These are phyloP conservation scores for Pogonomyrmex barbatus DNA, from an alignment of 1,140 invertebrate species.

Conservation along the genomic window DNA sequence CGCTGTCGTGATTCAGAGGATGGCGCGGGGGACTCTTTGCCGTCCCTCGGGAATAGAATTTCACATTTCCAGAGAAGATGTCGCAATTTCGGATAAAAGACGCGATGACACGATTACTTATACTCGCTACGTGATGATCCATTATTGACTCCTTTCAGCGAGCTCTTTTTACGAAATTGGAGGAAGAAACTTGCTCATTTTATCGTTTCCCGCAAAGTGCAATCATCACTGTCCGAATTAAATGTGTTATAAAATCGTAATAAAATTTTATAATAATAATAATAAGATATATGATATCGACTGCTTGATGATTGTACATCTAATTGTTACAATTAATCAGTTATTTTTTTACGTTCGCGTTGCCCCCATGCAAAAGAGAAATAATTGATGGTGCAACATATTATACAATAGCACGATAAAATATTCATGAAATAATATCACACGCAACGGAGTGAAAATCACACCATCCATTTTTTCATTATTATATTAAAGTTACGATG, in stretches of 20 bases:
- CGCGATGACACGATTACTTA: slow-evolving; percentile 37
- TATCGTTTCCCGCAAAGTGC: not conserved
- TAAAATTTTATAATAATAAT: slow-evolving; percentile 4
- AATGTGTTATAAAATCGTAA: not conserved
- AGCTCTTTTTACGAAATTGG: not conserved
- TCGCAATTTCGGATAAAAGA: slow-evolving; percentile 52
- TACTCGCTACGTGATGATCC: slow-evolving; percentile 22
- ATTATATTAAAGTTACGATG: slow-evolving; percentile 34
- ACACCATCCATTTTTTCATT: slow-evolving; percentile 36
- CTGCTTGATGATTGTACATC: not conserved
- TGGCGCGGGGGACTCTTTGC: not conserved
- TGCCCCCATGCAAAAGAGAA: not conserved
- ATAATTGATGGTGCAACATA: slow-evolving; percentile 53
- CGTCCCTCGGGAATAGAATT: slow-evolving; percentile 32
- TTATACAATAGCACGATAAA: slow-evolving; percentile 22
- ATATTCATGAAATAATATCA: slow-evolving; percentile 59
- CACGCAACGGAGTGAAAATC: slow-evolving; percentile 22
- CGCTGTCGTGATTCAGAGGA: slow-evolving; percentile 47
- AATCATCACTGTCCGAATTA: not conserved
- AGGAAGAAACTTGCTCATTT: not conserved
- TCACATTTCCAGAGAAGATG: slow-evolving; percentile 20
- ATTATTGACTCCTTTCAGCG: slow-evolving; percentile 42
- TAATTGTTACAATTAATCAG: slow-evolving; percentile 27
- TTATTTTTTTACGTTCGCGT: slow-evolving; percentile 47
- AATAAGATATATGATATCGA: not conserved